Conservation (phyloP, 1,140 invertebrate species). For the Neocloeon triangulifer region DNA sequence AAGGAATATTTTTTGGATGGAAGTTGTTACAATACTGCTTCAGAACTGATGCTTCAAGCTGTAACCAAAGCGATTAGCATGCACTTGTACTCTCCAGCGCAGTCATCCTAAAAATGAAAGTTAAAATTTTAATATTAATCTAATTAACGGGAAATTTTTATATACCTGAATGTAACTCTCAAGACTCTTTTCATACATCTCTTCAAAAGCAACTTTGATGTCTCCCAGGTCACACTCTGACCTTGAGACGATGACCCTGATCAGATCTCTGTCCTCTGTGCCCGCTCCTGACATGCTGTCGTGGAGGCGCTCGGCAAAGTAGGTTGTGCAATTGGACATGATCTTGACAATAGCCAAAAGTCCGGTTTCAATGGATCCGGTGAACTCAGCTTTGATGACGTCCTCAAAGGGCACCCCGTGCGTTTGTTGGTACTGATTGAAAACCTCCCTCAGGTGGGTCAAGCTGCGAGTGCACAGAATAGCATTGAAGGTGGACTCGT, state of each 20-base stretch:
- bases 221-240: slow-evolving; percentile 30
- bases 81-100: slow-evolving; percentile 48
- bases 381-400: too few species aligned
- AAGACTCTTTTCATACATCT: slow-evolving; percentile 24
- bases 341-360: slow-evolving; percentile 44
- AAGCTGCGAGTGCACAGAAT: slow-evolving; percentile 54
- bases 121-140: slow-evolving; percentile 6
- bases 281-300: slow-evolving; percentile 29
- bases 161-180: slow-evolving; percentile 22
- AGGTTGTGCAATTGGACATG: slow-evolving; percentile 11
- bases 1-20: too few species aligned
- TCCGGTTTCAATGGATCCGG: slow-evolving; percentile 66
- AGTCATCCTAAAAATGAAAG: slow-evolving; percentile 33
- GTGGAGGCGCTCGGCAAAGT: slow-evolving; percentile 34
- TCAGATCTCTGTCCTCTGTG: slow-evolving; percentile 29
- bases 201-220: slow-evolving; percentile 25
- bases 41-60: too few species aligned
- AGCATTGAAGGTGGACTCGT: slow-evolving; percentile 68
- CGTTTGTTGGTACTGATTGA: slow-evolving; percentile 53
- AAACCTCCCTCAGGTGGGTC: slow-evolving; percentile 49
- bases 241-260: slow-evolving; percentile 27
- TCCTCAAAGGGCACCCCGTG: too few species aligned
- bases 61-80: slow-evolving; percentile 34
- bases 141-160: slow-evolving; percentile 8
- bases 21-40: too few species aligned